These are phyloP conservation scores for Sebastes taczanowskii DNA, from an alignment of 2,797 vertebrate species.

Conservation along the genomic window DNA sequence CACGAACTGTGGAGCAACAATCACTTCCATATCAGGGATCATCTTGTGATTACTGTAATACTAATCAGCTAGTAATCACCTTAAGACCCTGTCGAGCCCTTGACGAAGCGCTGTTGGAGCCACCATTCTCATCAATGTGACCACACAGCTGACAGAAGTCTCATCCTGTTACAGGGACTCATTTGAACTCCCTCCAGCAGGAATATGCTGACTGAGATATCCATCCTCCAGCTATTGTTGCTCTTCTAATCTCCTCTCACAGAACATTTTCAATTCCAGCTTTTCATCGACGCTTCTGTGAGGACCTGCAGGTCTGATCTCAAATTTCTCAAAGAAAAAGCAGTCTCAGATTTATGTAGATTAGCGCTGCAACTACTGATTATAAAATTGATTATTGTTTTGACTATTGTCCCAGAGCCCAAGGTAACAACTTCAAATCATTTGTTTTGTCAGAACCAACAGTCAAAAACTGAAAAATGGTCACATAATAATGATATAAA, in stretches of 20 bases:
- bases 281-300: constrained; percentile 30
- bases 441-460: not conserved
- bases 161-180: constrained; percentile 51
- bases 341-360: constrained; percentile 15
- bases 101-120: constrained; percentile 51
- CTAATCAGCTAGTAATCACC: constrained; percentile 72
- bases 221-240: constrained; percentile 50
- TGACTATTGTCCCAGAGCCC: not conserved
- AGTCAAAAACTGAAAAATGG: not conserved
- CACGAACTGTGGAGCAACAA: constrained; percentile 50
- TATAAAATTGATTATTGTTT: not conserved
- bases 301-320: constrained; percentile 44
- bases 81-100: constrained; percentile 62
- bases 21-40: constrained; percentile 61
- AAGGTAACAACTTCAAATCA: not conserved
- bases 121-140: constrained; percentile 66
- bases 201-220: constrained; percentile 65
- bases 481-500: not conserved
- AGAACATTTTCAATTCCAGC: constrained; percentile 54
- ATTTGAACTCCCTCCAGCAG: constrained; percentile 47
- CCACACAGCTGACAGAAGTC: constrained; percentile 63
- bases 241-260: constrained; percentile 43
- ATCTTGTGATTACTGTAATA: constrained; percentile 65
- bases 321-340: constrained; percentile 27
- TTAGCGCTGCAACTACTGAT: not conserved